Percentiles rank a stretch among this genome's conserved stretches.
phyloP scores from a whole-genome alignment of 2,113 vertebrate genomes.

The Columbina picui region DNA sequence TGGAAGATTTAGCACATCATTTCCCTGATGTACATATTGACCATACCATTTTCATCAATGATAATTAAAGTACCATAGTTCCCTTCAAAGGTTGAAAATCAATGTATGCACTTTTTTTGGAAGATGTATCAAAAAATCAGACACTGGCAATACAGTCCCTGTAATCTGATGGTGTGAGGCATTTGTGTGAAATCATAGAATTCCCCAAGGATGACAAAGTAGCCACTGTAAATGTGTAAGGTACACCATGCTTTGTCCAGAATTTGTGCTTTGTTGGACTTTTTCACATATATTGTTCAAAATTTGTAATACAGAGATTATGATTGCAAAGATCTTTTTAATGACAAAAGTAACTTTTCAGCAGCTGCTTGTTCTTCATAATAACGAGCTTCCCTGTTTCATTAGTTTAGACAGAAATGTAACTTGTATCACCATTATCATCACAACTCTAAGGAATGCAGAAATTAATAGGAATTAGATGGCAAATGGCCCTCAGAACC shows the following conservation, averaged over 20 bases:
- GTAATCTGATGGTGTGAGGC: not conserved
- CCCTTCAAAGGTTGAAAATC: not conserved
- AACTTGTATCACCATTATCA: not conserved
- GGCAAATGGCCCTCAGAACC: not conserved
- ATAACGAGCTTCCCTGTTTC: not conserved
- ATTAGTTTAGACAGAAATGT: not conserved
- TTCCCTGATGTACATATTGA: not conserved
- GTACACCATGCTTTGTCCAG: not conserved
- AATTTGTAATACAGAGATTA: not conserved
- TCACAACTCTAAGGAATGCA: not conserved
- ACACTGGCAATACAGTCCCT: not conserved
- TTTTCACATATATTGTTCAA: not conserved
- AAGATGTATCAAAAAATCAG: not conserved
- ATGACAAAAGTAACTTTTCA: not conserved
- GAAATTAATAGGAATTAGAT: slow-evolving; percentile 4
- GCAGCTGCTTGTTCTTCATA: not conserved
- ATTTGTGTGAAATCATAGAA: not conserved
- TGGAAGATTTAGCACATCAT: not conserved
- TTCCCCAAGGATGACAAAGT: not conserved
- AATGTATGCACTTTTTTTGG: not conserved
- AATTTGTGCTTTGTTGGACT: not conserved
- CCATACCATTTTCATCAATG: not conserved
- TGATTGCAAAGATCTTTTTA: not conserved
- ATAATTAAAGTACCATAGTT: not conserved
- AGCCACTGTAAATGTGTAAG: not conserved